These are phyloP conservation scores for Phenganax marumi DNA, from an alignment of 92 coral and sea anemone genomes.

Conservation along the genomic window DNA sequence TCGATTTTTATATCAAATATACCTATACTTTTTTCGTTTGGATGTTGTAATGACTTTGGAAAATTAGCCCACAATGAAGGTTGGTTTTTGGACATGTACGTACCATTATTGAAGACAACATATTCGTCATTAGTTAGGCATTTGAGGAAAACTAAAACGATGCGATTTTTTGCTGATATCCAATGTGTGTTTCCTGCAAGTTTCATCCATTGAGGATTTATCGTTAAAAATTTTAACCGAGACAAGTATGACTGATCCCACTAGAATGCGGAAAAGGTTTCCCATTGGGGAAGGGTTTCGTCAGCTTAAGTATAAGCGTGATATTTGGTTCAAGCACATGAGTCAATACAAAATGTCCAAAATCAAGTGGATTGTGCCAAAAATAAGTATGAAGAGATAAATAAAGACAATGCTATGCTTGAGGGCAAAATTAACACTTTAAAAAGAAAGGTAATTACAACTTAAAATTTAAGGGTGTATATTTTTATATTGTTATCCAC, in stretches of 20 bases:
- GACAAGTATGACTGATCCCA: conserved; percentile 24
- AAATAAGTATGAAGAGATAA: background rate
- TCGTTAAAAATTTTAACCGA: conserved; percentile 40
- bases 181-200: conserved; percentile 29
- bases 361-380: conserved; percentile 3
- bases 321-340: conserved; percentile 45
- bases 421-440: conserved; percentile 41
- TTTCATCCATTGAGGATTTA: conserved; percentile 33
- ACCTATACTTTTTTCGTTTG: too few relatives aligned
- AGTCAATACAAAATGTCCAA: conserved; percentile 18
- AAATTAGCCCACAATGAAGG: too few relatives aligned
- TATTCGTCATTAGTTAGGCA: conserved; percentile 23
- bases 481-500: too few relatives aligned
- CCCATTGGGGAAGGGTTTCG: conserved; percentile 46
- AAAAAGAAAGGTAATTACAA: conserved; percentile 48
- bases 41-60: too few relatives aligned
- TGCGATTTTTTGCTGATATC: conserved; percentile 37
- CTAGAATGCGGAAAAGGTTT: conserved; percentile 12
- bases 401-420: background rate
- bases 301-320: conserved; percentile 36
- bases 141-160: conserved; percentile 44
- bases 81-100: background rate
- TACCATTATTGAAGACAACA: background rate
- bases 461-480: too few relatives aligned
- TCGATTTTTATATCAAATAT: too few relatives aligned